Evolutionary conservation across 2,888 invertebrate genomes (phyloP).

Genomic region (Caenorhabditis sp.): DNA sequence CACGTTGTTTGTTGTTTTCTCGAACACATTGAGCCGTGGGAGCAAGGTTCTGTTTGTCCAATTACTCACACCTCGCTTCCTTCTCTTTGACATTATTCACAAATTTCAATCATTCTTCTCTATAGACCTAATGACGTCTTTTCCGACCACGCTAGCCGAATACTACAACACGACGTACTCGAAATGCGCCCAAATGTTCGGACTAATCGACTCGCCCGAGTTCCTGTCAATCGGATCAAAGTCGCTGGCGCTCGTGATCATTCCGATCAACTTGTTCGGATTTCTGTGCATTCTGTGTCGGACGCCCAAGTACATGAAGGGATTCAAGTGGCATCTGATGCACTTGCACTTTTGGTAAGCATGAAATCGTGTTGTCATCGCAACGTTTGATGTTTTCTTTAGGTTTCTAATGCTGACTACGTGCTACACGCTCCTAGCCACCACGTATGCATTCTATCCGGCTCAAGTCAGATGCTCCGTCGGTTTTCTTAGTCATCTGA

Average conservation of each 20-base stretch:
- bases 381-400: neutral
- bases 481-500: slow-evolving; percentile 8
- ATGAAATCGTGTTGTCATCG: neutral
- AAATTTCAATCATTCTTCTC: too few relatives aligned
- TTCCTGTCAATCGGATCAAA: slow-evolving; percentile 29
- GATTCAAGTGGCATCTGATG: slow-evolving; percentile 26
- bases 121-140: too few relatives aligned
- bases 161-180: slow-evolving; percentile 31
- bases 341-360: slow-evolving; percentile 25
- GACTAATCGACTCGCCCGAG: slow-evolving; percentile 15
- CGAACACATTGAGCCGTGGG: too few relatives aligned
- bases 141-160: too few relatives aligned
- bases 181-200: neutral
- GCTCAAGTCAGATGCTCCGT: slow-evolving; percentile 32
- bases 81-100: too few relatives aligned
- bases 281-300: slow-evolving; percentile 20
- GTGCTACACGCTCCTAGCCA: slow-evolving; percentile 35
- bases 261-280: slow-evolving; percentile 31
- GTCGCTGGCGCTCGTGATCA: slow-evolving; percentile 6
- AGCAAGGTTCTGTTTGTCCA: too few relatives aligned
- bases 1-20: too few relatives aligned
- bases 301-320: slow-evolving; percentile 28
- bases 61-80: too few relatives aligned
- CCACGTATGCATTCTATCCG: slow-evolving; percentile 29
- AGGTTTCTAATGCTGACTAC: slow-evolving; percentile 21